These are phyloP conservation scores for Glossophaga mutica DNA, from an alignment of 2,797 vertebrate species.

Conservation along the genomic window DNA sequence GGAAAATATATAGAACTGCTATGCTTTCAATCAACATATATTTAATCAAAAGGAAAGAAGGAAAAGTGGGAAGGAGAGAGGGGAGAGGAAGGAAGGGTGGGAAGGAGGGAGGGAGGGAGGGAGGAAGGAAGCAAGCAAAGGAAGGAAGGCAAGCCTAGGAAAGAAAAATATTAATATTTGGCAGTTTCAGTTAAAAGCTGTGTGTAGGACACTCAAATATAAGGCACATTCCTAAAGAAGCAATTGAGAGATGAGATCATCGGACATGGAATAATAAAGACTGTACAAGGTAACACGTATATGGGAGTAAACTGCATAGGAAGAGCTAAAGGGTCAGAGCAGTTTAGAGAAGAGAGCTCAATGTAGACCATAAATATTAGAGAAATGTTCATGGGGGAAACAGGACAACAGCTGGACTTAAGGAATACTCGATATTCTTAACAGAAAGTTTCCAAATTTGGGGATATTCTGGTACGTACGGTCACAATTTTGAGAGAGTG, in stretches of 20 bases:
- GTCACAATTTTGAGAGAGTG: background rate
- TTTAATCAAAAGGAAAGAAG: conserved; percentile 40
- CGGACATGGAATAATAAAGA: background rate
- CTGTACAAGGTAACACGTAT: background rate
- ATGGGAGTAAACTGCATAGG: background rate
- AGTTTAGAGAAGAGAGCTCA: background rate
- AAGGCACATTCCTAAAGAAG: background rate
- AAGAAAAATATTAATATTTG: background rate
- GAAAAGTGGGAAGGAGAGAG: background rate
- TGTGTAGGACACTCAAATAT: background rate
- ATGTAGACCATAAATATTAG: background rate
- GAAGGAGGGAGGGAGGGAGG: background rate
- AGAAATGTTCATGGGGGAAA: background rate
- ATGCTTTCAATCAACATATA: conserved; percentile 16
- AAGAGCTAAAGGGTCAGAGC: background rate
- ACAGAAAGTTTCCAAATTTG: background rate
- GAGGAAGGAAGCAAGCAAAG: background rate
- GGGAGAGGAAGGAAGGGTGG: background rate
- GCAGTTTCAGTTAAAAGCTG: background rate
- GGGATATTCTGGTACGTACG: background rate
- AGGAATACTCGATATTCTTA: background rate
- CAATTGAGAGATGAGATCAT: background rate
- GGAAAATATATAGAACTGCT: conserved; percentile 2
- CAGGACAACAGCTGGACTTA: background rate
- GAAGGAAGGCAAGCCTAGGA: background rate